Conservation (phyloP, 2,888 invertebrate genomes). For the Synergus itoensis region DNA sequence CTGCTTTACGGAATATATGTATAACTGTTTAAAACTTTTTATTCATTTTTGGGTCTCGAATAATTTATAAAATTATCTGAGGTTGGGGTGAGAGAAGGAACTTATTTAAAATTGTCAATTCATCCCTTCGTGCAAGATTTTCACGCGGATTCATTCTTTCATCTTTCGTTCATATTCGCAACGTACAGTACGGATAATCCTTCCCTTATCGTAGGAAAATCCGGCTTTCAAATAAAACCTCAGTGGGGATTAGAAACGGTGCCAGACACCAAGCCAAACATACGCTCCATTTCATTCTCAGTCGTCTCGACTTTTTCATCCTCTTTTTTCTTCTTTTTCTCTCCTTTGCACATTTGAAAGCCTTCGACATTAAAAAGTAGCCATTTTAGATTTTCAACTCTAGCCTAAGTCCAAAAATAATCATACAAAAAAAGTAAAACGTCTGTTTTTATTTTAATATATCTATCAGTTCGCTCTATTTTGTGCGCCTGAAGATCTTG, state of each 20-base stretch:
- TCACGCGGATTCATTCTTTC: slow-evolving; percentile 1
- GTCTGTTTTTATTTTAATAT: too few relatives aligned
- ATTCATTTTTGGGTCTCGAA: background rate
- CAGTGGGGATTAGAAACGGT: slow-evolving; percentile 35
- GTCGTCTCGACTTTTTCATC: slow-evolving; percentile 28
- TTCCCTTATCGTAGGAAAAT: slow-evolving; percentile 41
- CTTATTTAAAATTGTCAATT: background rate
- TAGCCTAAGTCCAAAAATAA: background rate
- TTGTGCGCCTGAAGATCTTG: background rate
- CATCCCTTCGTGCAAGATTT: slow-evolving; percentile 4
- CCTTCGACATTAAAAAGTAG: slow-evolving; percentile 11
- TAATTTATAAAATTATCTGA: background rate
- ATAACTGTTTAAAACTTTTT: background rate
- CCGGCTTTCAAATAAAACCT: slow-evolving; percentile 44
- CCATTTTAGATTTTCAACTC: slow-evolving; percentile 8
- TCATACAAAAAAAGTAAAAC: background rate
- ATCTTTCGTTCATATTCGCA: slow-evolving; percentile 26
- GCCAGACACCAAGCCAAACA: slow-evolving; percentile 40
- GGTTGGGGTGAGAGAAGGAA: background rate
- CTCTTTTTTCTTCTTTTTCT: background rate
- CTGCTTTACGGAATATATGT: too few relatives aligned
- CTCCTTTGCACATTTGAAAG: slow-evolving; percentile 3
- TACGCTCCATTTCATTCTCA: slow-evolving; percentile 30
- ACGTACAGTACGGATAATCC: slow-evolving; percentile 46
- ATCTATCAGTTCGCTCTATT: background rate